Evolutionary conservation across 2,888 invertebrate species (phyloP), one percentile per base, ranked within the genome.

Genomic region (Cartodere bifasciata): DNA sequence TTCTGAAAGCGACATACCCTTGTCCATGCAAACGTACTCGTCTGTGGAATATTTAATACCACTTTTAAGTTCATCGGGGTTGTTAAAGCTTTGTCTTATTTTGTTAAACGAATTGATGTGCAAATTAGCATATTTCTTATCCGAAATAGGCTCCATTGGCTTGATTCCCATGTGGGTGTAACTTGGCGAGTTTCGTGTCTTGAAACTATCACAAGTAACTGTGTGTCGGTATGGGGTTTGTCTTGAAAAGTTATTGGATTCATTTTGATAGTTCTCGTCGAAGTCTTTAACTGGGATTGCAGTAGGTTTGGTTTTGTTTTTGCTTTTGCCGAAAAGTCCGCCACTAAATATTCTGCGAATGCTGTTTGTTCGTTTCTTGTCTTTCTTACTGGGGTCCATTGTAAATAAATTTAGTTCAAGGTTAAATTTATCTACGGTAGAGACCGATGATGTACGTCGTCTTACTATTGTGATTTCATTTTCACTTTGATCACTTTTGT

Each of bases 331-430:
- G 41, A 56, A 53, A 25, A 56, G 43, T 16, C 45, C 43, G 3
- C 47, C 49, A 4, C 50, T 42, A 23, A 59, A 53, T 21, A 58
- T 47, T 38, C 45, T 52, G 4, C 48, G 45, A 27, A 60, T 56
- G 35, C 57, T 54, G 35, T 47, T 54, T 27, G 47, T 44, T 4
- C 59, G 48, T 41, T 56, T 60, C 38, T 56, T 56, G 24, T 58
- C 52, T 42, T 53, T 49, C 2, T 41, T 34, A 32, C 48, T 48
- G 11, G 42, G 38, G 13, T 55, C 54, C 55, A 54, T 57, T 5
- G 48, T 47, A 36, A 59, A 54, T 24, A 46, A 39, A 2, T 50
- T 44, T 9, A 59, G 42, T 37, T 52, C 52, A 27, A 43, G 45
- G 35, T 50, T 45, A 6, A 57, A 41, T 41, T 49, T 49, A 30